These are phyloP conservation scores for Synanthedon vespiformis DNA, from an alignment of 2,888 invertebrate species.

Conservation along the genomic window DNA sequence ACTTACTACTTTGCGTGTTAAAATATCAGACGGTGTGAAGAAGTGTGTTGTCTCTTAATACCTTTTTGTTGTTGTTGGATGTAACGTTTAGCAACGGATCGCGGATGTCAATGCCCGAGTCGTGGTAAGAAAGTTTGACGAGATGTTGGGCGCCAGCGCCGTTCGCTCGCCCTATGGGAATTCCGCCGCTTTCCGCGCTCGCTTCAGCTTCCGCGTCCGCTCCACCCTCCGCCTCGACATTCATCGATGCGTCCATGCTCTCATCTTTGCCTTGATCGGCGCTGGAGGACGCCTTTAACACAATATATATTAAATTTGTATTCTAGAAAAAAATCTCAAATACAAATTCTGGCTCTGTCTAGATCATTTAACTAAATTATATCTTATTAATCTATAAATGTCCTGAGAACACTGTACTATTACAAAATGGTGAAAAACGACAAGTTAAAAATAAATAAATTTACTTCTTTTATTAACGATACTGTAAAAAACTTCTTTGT, in stretches of 20 bases:
- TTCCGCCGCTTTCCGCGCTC: conserved; percentile 24
- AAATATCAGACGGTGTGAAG: not conserved
- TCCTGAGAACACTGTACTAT: no score
- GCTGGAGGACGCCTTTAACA: conserved; percentile 46
- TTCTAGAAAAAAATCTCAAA: no score
- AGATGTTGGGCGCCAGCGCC: conserved; percentile 64
- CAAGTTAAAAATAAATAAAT: no score
- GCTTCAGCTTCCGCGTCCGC: conserved; percentile 38
- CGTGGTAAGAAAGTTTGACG: conserved; percentile 87
- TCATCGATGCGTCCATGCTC: conserved; percentile 32
- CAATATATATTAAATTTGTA: no score
- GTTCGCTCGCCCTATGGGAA: conserved; percentile 56
- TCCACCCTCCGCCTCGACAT: conserved; percentile 38
- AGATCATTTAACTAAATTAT: no score
- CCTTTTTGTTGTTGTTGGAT: conserved; percentile 75
- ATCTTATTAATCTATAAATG: no score
- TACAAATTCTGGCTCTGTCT: no score
- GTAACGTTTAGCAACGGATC: conserved; percentile 78
- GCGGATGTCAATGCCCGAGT: conserved; percentile 90
- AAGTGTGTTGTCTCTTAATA: conserved; percentile 17
- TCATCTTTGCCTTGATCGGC: conserved; percentile 50
- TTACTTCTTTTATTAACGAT: no score
- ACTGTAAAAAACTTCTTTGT: no score
- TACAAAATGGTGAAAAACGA: no score
- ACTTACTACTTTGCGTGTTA: no score